These are phyloP conservation scores for Harpegnathos saltator DNA, from an alignment of 1,140 invertebrate species.

Conservation along the genomic window DNA sequence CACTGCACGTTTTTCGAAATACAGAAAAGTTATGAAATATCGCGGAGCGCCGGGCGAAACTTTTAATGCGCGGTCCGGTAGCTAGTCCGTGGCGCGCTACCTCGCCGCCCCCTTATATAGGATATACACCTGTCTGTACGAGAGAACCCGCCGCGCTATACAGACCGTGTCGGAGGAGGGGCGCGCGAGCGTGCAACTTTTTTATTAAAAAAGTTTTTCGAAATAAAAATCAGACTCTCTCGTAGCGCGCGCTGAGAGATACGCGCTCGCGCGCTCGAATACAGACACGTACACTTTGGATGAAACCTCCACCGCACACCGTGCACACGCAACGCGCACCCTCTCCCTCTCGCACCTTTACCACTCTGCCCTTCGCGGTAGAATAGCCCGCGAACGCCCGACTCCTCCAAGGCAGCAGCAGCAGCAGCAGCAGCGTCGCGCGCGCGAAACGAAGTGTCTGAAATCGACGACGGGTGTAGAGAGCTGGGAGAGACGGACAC, in stretches of 20 bases:
- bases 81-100: constrained; percentile 55
- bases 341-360: too few relatives aligned
- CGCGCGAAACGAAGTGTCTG: too few relatives aligned
- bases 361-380: too few relatives aligned
- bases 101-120: constrained; percentile 62
- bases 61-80: constrained; percentile 82
- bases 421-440: too few relatives aligned
- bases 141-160: constrained; percentile 59
- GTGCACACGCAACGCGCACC: constrained; percentile 3
- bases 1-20: constrained; percentile 82
- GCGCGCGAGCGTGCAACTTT: constrained; percentile 77
- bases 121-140: constrained; percentile 69
- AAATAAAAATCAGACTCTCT: constrained; percentile 80
- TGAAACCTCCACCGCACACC: too few relatives aligned
- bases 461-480: too few relatives aligned
- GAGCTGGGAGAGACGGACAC: too few relatives aligned
- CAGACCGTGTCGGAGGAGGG: constrained; percentile 7
- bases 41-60: constrained; percentile 81
- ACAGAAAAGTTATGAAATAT: constrained; percentile 85
- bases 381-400: too few relatives aligned
- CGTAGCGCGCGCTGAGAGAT: constrained; percentile 43
- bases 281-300: not conserved
- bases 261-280: not conserved
- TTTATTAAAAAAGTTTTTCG: constrained; percentile 85
- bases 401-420: too few relatives aligned